Evolutionary conservation across 2,113 vertebrate genomes (phyloP).

Genomic region (Colistium nudipinnis): DNA sequence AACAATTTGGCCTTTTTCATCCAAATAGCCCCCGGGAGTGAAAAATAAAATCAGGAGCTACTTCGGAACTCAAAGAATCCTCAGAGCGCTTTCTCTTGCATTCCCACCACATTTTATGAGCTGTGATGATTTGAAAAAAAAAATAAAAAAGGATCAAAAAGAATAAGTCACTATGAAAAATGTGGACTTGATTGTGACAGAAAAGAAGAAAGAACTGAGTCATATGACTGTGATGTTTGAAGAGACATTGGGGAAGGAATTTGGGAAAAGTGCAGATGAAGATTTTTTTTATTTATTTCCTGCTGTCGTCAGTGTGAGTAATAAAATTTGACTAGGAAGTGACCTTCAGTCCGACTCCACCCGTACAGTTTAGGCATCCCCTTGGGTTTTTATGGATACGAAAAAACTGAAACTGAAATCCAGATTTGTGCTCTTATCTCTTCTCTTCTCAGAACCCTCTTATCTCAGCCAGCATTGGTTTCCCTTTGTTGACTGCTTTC

Average conservation of each 20-base stretch:
- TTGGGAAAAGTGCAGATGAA: background rate
- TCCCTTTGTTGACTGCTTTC: background rate
- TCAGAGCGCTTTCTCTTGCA: background rate
- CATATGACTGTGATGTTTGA: too few species aligned
- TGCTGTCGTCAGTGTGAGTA: background rate
- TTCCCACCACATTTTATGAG: conserved; percentile 1
- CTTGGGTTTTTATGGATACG: too few species aligned
- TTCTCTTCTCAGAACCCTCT: background rate
- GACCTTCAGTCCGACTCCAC: conserved; percentile 20
- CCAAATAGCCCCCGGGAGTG: conserved; percentile 4
- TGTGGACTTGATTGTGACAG: background rate
- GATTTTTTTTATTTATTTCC: background rate
- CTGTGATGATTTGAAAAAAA: background rate
- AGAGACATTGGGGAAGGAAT: background rate
- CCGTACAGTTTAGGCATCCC: background rate
- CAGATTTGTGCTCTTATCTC: background rate
- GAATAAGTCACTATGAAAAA: background rate
- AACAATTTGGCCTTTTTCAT: conserved; percentile 30
- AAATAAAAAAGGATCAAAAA: background rate
- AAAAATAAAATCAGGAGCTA: conserved; percentile 4
- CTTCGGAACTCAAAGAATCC: conserved; percentile 2
- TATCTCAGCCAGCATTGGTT: background rate
- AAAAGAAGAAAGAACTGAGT: background rate
- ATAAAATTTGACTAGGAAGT: conserved; percentile 1
- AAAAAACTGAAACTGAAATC: too few species aligned